A percentile compares a stretch with the other conserved stretches of the same genome.
These are phyloP conservation scores for Coenonympha glycerion DNA, from an alignment of 2,888 invertebrate genomes.

Conservation along the genomic window DNA sequence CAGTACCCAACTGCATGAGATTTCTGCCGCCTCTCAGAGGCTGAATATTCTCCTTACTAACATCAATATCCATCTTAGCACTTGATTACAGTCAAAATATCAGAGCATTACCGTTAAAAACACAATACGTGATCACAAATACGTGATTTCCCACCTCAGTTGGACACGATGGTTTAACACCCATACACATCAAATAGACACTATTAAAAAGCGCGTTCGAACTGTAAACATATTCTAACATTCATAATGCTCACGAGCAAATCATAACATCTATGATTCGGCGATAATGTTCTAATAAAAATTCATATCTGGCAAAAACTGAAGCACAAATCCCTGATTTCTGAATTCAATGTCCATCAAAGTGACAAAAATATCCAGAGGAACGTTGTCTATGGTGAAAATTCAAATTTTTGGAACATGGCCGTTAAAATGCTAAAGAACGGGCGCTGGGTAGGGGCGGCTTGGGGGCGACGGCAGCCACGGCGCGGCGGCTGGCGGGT, in stretches of 20 bases:
- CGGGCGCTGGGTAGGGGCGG: background rate
- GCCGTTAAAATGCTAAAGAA: slow-evolving; percentile 35
- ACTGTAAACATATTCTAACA: slow-evolving; percentile 10
- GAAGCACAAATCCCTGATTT: slow-evolving; percentile 61
- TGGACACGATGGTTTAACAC: slow-evolving; percentile 28
- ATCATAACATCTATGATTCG: slow-evolving; percentile 15
- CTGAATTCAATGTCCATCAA: slow-evolving; percentile 51
- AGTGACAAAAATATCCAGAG: slow-evolving; percentile 61
- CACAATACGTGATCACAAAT: slow-evolving; percentile 56
- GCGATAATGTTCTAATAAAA: slow-evolving; percentile 49
- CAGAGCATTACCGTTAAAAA: slow-evolving; percentile 66
- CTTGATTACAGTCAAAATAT: slow-evolving; percentile 51
- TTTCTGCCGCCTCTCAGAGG: slow-evolving; percentile 92
- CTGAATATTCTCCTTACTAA: slow-evolving; percentile 95
- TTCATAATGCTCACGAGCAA: slow-evolving; percentile 4
- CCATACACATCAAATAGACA: slow-evolving; percentile 20
- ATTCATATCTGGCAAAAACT: slow-evolving; percentile 61
- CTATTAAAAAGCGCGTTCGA: slow-evolving; percentile 18
- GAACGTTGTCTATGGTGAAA: slow-evolving; percentile 48
- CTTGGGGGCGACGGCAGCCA: no score
- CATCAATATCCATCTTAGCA: slow-evolving; percentile 83
- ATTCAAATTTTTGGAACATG: slow-evolving; percentile 51
- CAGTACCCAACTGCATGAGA: slow-evolving; percentile 84
- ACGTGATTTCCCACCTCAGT: slow-evolving; percentile 43
- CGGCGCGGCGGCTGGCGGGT: no score